A percentile compares a stretch with the other conserved stretches of the same genome.
Evolutionary conservation across 30 jellyfish, hydroid and myxozoan genomes (phyloP).

Genomic region (Nemopilema nomurai): DNA sequence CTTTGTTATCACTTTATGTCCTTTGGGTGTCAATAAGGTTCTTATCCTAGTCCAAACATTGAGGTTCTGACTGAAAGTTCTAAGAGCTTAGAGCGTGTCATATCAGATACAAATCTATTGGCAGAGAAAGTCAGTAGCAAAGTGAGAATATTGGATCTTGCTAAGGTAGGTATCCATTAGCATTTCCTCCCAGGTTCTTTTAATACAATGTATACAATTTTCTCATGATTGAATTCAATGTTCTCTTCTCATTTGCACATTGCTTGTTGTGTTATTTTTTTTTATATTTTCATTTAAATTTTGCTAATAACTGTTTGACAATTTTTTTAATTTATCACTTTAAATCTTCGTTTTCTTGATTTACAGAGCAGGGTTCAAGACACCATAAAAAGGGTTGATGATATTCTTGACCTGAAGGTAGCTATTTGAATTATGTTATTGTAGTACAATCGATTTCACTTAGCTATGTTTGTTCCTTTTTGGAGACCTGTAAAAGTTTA

Average conservation of each 20-base stretch:
- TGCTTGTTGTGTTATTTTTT: background rate
- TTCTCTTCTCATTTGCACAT: background rate
- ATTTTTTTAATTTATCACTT: too few relatives aligned
- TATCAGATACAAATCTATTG: slow-evolving; percentile 76
- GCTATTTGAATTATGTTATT: background rate
- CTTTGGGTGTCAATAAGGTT: background rate
- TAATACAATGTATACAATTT: background rate
- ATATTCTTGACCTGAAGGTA: slow-evolving; percentile 96
- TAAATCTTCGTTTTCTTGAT: background rate
- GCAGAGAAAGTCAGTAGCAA: slow-evolving; percentile 98
- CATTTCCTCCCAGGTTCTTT: background rate
- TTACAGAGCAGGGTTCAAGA: slow-evolving; percentile 95
- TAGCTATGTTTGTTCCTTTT: background rate
- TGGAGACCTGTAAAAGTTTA: background rate
- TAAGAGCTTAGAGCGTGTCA: slow-evolving; percentile 63
- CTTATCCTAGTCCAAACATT: slow-evolving; percentile 69
- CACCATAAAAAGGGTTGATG: slow-evolving; percentile 98
- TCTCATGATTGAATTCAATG: background rate
- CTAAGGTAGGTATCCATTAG: slow-evolving; percentile 76
- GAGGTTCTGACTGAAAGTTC: slow-evolving; percentile 74
- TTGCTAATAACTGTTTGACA: too few relatives aligned
- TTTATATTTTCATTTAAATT: too few relatives aligned
- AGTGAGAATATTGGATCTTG: slow-evolving; percentile 90
- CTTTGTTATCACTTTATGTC: background rate
- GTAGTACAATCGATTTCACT: too few relatives aligned